phyloP scores from a whole-genome alignment of 2,797 vertebrate genomes.

The Iguana delicatissima region DNA sequence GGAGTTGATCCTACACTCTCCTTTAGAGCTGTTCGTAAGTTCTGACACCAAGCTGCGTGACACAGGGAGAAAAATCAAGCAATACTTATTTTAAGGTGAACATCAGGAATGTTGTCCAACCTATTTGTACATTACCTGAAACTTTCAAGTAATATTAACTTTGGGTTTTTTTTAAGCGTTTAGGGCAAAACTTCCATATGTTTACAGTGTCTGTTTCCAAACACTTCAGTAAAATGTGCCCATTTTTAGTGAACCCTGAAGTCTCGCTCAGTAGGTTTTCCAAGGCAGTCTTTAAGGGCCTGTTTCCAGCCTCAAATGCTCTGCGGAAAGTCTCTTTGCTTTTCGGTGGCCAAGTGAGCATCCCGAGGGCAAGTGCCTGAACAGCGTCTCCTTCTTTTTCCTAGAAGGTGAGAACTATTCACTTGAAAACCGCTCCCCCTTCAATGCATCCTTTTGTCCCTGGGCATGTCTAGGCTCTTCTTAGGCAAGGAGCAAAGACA shows the following conservation, averaged over 20 bases:
- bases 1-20: slow-evolving; percentile 34
- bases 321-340: background rate
- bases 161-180: background rate
- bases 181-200: slow-evolving; percentile 4
- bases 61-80: slow-evolving; percentile 53
- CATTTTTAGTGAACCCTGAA: background rate
- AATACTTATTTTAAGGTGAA: slow-evolving; percentile 55
- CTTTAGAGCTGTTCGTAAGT: slow-evolving; percentile 23
- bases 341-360: background rate
- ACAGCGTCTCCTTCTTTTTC: no score
- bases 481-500: no score
- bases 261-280: background rate
- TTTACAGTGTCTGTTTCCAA: slow-evolving; percentile 17
- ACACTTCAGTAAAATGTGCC: slow-evolving; percentile 14
- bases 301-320: background rate
- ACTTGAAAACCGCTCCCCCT: background rate
- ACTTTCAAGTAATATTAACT: slow-evolving; percentile 28
- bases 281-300: background rate
- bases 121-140: slow-evolving; percentile 47
- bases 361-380: background rate
- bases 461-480: background rate
- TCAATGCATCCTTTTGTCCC: background rate
- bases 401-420: no score
- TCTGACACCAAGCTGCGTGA: slow-evolving; percentile 7
- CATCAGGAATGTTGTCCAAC: slow-evolving; percentile 29